Base-by-base conservation (phyloP, 2,797 vertebrate genomes). In the Coreius guichenoti region DNA sequence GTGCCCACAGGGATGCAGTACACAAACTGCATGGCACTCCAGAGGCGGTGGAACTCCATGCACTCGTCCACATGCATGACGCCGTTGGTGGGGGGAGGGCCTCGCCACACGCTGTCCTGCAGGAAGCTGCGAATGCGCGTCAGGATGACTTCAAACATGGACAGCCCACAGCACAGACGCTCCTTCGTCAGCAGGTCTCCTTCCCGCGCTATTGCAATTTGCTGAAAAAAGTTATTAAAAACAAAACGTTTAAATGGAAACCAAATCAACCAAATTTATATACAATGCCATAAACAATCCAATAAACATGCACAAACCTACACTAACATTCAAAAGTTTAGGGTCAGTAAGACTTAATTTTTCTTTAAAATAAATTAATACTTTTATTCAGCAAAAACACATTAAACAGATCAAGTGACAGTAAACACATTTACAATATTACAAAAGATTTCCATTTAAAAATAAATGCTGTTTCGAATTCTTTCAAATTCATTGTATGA, bases 21-120 rank as follows among this genome's bases (percentile, higher is more conserved):
- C 36, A 99, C 98, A 17, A 99, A 99, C 93, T 99, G 98, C 98
- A 99, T 99, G 93, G 98, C 98, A 0, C 98, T 99, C 98, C 98
- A 99, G 84, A 99, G 97, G 61, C 98, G 97, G 91, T 99, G 98
- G 90, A 99, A 99, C 93, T 99, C 98, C 92, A 99, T 96, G 0
- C 98, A 99, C 93, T 99, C 98, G 0, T 99, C 98, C 19, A 99
- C 98, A 0, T 99, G 98, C 98, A 99, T 99, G 89, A 99, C 98
- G 0, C 98, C 98, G 0, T 99, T 99, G 80, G 98, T 99, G 14
- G 98, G 98, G 0, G 98, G 98, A 0, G 98, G 98, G 7, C 98
- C 98, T 0, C 98, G 96, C 98, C 98, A 99, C 93, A 99, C 97
- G 0, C 94, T 95, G 89, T 99, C 98, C 92, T 99, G 97, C 90